These are phyloP conservation scores for Gobius niger DNA, from an alignment of 2,113 vertebrate species.

Conservation along the genomic window DNA sequence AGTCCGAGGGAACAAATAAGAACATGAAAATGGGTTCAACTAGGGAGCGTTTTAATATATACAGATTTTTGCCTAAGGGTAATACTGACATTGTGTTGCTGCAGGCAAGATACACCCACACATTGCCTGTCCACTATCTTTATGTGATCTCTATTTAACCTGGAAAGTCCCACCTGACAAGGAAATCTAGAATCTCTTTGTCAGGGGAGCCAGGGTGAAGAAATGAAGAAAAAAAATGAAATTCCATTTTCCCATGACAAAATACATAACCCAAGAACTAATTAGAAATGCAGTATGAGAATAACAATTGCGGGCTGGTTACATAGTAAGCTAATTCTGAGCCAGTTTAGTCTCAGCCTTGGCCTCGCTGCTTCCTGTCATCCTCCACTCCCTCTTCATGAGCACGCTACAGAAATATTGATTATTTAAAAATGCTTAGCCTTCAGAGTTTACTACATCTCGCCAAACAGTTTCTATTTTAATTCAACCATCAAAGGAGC, in stretches of 20 bases:
- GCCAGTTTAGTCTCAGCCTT: conserved; percentile 56
- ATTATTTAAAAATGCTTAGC: conserved; percentile 23
- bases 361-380: conserved; percentile 37
- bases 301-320: conserved; percentile 47
- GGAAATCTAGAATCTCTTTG: too few relatives aligned
- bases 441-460: conserved; percentile 10
- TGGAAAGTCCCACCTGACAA: too few relatives aligned
- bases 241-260: conserved; percentile 2
- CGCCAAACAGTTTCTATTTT: conserved; percentile 3
- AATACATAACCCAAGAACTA: neutral
- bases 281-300: conserved; percentile 15
- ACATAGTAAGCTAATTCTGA: conserved; percentile 65
- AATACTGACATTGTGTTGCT: too few relatives aligned
- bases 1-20: neutral
- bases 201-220: too few relatives aligned
- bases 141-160: too few relatives aligned
- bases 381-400: conserved; percentile 37
- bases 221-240: neutral
- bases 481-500: conserved; percentile 7
- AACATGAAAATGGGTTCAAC: neutral
- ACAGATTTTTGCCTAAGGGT: neutral
- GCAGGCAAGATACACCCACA: too few relatives aligned
- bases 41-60: neutral
- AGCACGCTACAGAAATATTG: conserved; percentile 31
- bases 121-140: too few relatives aligned